These are phyloP conservation scores for Strigamia maritima DNA, from an alignment of 2,888 invertebrate species.

Conservation along the genomic window DNA sequence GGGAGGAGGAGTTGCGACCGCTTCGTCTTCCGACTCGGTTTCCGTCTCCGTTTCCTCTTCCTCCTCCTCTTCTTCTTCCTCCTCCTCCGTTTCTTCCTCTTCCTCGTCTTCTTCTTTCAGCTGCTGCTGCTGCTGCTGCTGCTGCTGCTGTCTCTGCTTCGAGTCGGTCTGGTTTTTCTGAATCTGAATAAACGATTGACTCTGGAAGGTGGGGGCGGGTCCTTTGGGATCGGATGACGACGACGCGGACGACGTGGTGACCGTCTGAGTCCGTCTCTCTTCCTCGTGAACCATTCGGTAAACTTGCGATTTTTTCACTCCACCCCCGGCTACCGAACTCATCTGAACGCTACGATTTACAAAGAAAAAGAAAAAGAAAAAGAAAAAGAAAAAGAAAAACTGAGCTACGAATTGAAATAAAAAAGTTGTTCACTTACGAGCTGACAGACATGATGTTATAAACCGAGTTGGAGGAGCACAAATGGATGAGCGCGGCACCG, in stretches of 20 bases:
- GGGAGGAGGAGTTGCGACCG: neutral
- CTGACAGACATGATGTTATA: neutral
- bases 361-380: too few relatives aligned
- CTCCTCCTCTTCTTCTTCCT: neutral
- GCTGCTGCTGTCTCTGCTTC: neutral
- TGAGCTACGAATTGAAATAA: neutral
- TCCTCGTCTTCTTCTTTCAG: neutral
- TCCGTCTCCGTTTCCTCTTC: neutral
- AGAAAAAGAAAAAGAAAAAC: too few relatives aligned
- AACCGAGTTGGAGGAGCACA: constrained; percentile 6
- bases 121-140: too few relatives aligned
- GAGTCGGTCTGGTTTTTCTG: constrained; percentile 12
- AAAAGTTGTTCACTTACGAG: neutral
- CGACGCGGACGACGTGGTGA: neutral
- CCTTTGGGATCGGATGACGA: neutral
- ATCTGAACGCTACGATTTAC: neutral
- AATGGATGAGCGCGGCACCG: neutral
- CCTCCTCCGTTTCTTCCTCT: neutral
- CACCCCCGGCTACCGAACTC: neutral
- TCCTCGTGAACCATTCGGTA: constrained; percentile 41
- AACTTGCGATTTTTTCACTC: constrained; percentile 38
- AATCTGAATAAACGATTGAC: constrained; percentile 39
- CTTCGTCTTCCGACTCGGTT: constrained; percentile 11
- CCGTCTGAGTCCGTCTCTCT: constrained; percentile 14
- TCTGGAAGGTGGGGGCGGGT: constrained; percentile 2